Conservation (phyloP, 2,797 vertebrate species). For the Erithacus rubecula region DNA sequence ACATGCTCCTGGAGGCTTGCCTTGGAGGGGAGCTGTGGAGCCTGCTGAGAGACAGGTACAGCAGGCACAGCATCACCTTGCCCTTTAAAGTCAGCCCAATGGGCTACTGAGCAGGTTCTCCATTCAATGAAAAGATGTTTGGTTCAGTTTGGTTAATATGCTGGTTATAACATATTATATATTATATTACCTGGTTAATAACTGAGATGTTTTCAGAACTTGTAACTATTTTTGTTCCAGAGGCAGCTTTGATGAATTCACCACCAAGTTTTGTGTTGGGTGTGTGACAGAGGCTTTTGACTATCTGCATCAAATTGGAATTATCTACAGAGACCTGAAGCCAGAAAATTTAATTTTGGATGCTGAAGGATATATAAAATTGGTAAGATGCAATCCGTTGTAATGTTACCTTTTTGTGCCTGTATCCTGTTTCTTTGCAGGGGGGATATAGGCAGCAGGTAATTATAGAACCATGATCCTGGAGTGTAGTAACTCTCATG, state of each 20-base stretch:
- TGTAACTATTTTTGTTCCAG: slow-evolving; percentile 68
- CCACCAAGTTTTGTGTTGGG: slow-evolving; percentile 91
- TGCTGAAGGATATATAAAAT: slow-evolving; percentile 89
- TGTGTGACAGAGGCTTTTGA: slow-evolving; percentile 94
- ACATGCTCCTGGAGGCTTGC: slow-evolving; percentile 94
- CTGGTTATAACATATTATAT: background rate
- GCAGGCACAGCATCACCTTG: background rate
- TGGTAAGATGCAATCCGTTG: slow-evolving; percentile 77
- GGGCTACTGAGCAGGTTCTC: background rate
- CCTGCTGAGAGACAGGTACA: slow-evolving; percentile 90
- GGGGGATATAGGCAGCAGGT: background rate
- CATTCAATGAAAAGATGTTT: background rate
- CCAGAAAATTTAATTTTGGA: slow-evolving; percentile 96
- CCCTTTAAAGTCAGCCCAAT: background rate
- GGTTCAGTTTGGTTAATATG: background rate
- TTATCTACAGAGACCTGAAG: slow-evolving; percentile 93
- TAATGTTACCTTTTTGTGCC: background rate
- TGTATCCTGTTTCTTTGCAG: background rate
- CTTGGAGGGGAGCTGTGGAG: slow-evolving; percentile 94
- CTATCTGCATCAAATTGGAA: slow-evolving; percentile 87
- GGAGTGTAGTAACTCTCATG: background rate
- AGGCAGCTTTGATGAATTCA: slow-evolving; percentile 88
- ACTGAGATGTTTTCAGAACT: background rate
- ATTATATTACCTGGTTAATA: background rate
- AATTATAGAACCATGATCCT: background rate